Evolutionary conservation across 2,113 vertebrate species (phyloP).

Genomic region (Cryptomyrus ogoouensis): DNA sequence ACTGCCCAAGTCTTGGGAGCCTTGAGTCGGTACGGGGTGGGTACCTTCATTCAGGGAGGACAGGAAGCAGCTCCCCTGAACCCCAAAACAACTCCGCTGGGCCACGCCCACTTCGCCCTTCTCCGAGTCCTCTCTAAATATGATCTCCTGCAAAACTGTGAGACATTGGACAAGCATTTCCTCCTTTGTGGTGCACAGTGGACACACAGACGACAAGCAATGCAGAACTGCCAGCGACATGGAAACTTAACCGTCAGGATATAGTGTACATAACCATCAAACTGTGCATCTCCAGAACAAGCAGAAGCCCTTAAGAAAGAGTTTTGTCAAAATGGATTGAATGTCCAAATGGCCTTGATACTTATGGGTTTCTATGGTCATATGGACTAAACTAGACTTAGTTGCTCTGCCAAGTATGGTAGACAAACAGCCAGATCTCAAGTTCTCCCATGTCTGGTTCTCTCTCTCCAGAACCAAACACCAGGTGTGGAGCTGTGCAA

Average conservation of each 20-base stretch:
- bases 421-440: background rate
- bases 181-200: conserved; percentile 26
- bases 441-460: background rate
- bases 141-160: conserved; percentile 70
- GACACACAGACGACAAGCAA: background rate
- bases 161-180: conserved; percentile 48
- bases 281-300: background rate
- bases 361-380: background rate
- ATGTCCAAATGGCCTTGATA: background rate
- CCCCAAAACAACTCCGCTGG: conserved; percentile 69
- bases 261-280: background rate
- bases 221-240: background rate
- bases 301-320: background rate
- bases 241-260: background rate
- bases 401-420: background rate
- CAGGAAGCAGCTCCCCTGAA: conserved; percentile 73
- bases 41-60: conserved; percentile 71
- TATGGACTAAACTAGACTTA: background rate
- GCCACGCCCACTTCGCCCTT: conserved; percentile 66
- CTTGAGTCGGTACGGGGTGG: conserved; percentile 17
- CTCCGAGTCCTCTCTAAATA: conserved; percentile 72
- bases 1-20: conserved; percentile 16
- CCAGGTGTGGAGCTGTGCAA: background rate
- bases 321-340: background rate
- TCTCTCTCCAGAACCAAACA: background rate